Percentiles rank a stretch among this genome's conserved stretches.
Conservation (phyloP, 2,888 invertebrate species). For the Aporophyla nigra region DNA sequence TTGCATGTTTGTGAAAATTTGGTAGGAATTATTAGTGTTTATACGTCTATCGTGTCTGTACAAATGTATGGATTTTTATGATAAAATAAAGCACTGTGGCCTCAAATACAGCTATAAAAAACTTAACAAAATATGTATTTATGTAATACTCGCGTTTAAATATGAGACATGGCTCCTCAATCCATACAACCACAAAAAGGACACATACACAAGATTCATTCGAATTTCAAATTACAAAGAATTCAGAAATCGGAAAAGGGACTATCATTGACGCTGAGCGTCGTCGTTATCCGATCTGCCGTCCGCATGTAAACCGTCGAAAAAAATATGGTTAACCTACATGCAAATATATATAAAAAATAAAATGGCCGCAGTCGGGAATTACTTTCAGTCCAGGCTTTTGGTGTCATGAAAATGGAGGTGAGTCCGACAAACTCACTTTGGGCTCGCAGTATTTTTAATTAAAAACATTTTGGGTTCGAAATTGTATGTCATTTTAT, state of each 20-base stretch:
- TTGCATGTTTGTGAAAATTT: no score
- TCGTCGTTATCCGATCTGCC: conserved; percentile 59
- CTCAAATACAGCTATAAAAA: no score
- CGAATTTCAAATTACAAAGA: conserved; percentile 13
- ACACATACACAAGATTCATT: neutral
- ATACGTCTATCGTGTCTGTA: no score
- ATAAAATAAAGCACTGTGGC: no score
- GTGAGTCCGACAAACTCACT: conserved; percentile 72
- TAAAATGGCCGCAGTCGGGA: conserved; percentile 69
- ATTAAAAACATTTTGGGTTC: conserved; percentile 77
- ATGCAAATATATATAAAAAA: conserved; percentile 65
- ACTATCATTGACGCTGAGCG: conserved; percentile 43
- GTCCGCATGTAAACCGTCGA: conserved; percentile 37
- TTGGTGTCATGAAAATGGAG: conserved; percentile 75
- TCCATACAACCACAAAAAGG: neutral
- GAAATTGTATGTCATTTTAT: conserved; percentile 65
- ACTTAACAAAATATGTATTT: no score
- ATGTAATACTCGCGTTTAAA: no score
- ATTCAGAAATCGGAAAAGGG: neutral
- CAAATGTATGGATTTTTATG: no score
- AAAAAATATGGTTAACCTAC: conserved; percentile 60
- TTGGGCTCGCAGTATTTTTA: conserved; percentile 75
- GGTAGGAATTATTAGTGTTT: no score
- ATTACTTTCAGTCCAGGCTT: conserved; percentile 75
- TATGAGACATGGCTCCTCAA: no score